Evolutionary conservation across 2,888 invertebrate genomes (phyloP).

Genomic region (Trissolcus brochymenae): DNA sequence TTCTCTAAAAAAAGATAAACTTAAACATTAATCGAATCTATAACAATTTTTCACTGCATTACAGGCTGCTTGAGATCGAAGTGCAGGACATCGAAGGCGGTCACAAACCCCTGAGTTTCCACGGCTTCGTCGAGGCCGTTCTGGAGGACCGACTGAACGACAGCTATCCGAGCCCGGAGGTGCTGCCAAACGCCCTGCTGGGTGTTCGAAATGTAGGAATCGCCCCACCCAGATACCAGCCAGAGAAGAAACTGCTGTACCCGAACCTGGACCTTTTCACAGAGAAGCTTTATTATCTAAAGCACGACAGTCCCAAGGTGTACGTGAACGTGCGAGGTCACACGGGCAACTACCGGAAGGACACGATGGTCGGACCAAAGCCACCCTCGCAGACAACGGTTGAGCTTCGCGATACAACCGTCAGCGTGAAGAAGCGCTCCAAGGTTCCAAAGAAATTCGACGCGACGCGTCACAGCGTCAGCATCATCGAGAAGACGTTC

Average conservation of each 20-base stretch:
- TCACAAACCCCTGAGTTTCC: conserved; percentile 64
- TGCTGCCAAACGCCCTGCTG: conserved; percentile 67
- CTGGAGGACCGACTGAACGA: conserved; percentile 60
- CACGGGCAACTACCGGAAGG: conserved; percentile 65
- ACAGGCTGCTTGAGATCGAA: conserved; percentile 70
- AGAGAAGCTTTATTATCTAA: conserved; percentile 70
- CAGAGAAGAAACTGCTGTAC: conserved; percentile 22
- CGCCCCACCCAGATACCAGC: conserved; percentile 21
- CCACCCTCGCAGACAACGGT: conserved; percentile 26
- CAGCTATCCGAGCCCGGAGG: conserved; percentile 66
- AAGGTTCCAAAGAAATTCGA: conserved; percentile 66
- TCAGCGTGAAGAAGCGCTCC: conserved; percentile 10
- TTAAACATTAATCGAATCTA: neutral
- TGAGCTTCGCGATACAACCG: conserved; percentile 25
- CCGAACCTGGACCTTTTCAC: conserved; percentile 56
- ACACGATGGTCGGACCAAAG: conserved; percentile 32
- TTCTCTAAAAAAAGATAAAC: neutral
- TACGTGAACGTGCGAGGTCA: conserved; percentile 68
- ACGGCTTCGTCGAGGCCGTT: conserved; percentile 66
- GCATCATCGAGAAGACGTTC: conserved; percentile 53
- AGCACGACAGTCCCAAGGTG: conserved; percentile 67
- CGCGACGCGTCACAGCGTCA: conserved; percentile 50
- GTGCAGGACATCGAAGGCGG: conserved; percentile 65
- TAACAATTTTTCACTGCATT: neutral
- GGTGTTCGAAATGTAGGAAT: conserved; percentile 66